These are phyloP conservation scores for Origma solitaria DNA, from an alignment of 2,113 vertebrate genomes.

Conservation along the genomic window DNA sequence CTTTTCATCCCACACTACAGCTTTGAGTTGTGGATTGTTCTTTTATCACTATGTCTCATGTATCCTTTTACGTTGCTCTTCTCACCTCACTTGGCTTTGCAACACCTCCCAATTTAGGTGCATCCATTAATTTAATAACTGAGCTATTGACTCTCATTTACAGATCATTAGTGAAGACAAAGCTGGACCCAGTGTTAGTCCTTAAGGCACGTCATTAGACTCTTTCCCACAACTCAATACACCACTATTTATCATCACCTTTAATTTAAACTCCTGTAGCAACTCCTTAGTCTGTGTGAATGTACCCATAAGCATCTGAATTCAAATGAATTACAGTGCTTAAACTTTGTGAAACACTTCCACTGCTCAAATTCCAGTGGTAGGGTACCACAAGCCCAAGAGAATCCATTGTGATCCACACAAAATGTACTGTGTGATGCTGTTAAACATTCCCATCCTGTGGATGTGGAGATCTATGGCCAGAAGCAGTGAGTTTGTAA, in stretches of 20 bases:
- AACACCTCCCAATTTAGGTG: conserved; percentile 39
- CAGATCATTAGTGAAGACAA: conserved; percentile 36
- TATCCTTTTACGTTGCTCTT: background rate
- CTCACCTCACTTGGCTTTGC: background rate
- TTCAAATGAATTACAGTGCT: background rate
- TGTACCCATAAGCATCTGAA: background rate
- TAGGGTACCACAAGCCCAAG: background rate
- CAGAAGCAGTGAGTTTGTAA: background rate
- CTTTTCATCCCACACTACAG: background rate
- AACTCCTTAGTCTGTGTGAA: background rate
- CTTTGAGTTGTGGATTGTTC: background rate
- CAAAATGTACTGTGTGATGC: background rate
- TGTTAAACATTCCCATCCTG: background rate
- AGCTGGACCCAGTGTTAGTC: background rate
- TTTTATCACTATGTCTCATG: background rate
- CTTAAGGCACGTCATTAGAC: background rate
- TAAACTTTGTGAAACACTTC: background rate
- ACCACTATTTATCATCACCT: conserved; percentile 23
- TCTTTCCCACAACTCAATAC: background rate
- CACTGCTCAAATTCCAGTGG: background rate
- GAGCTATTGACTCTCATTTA: conserved; percentile 39
- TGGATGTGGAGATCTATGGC: background rate
- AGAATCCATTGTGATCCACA: background rate
- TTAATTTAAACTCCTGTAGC: conserved; percentile 27
- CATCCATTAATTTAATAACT: conserved; percentile 48